Base-by-base conservation (phyloP, 2,113 vertebrate genomes). In the Scalopus aquaticus region DNA sequence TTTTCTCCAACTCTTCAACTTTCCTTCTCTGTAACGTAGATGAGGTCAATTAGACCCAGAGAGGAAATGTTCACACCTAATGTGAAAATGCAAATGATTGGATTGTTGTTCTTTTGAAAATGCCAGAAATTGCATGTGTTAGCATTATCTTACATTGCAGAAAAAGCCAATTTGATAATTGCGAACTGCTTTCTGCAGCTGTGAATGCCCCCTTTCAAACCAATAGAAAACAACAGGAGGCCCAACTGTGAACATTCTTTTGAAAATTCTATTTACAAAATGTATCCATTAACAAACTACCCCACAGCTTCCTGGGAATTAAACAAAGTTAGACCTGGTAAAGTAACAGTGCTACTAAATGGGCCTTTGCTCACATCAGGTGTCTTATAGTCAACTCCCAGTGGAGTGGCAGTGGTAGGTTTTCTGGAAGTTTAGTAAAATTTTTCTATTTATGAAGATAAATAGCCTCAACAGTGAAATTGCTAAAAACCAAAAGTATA, bases 61-160 rank as follows among this genome's bases (percentile, higher is more conserved):
- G 97, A 96, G 42, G 65, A 98, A 97, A 96, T 89, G 19, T 96
- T 97, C 58, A 79, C 86, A 96, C n/a, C 74, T 96, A 88, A 97
- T 82, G 77, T 96, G 70, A 86, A 96, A 97, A 96, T 80, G 32
- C 74, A 76, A 96, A 90, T 32, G 90, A 81, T 24, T 39, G 15
- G 94, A 93, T 96, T 88, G 22, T 35, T 93, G 28, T 7, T 95
- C 84, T 86, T 93, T 17, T 90, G 72, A 62, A 46, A 79, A 88
- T 20, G 84, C 74, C 76, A 86, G 6, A 96, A 89, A 72, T 15
- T 92, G 8, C 73, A 65, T 98, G 97, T 94, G 9, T 9, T 42
- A 81, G 5, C 88, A 92, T 91, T 94, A 42, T 87, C 35, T 74
- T 32, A 73, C 13, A 69, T 79, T 5, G 42, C 80, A 92, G 96